Percentiles rank a stretch among this genome's conserved stretches.
Conservation (phyloP, 2,888 invertebrate species). For the Dicranocentrus wangi region DNA sequence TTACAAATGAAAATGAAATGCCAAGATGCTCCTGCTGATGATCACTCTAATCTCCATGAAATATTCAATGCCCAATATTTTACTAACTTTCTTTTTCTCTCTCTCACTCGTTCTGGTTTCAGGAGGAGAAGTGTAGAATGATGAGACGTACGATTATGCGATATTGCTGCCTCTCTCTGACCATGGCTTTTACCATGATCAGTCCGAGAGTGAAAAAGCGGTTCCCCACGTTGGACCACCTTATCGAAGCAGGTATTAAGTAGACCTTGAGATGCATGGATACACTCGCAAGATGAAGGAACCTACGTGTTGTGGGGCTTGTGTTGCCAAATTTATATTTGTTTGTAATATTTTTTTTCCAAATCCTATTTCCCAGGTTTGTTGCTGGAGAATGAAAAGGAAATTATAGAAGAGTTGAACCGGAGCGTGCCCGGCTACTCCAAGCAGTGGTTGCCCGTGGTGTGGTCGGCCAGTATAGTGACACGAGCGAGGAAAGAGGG, state of each 20-base stretch:
- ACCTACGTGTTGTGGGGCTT: too few species aligned
- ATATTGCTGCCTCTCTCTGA: slow-evolving; percentile 88
- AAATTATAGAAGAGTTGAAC: slow-evolving; percentile 78
- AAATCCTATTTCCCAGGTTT: slow-evolving; percentile 78
- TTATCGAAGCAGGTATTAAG: slow-evolving; percentile 85
- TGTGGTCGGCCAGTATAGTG: slow-evolving; percentile 93
- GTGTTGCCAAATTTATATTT: too few species aligned
- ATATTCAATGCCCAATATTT: slow-evolving; percentile 7
- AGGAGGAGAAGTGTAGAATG: slow-evolving; percentile 86
- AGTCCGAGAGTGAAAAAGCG: slow-evolving; percentile 91
- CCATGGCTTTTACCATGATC: slow-evolving; percentile 89
- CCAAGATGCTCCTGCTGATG: neutral
- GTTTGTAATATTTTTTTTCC: too few species aligned
- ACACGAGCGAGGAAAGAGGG: slow-evolving; percentile 92
- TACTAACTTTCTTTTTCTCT: neutral
- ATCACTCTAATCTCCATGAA: neutral
- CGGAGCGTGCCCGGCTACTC: slow-evolving; percentile 87
- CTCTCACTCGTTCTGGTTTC: slow-evolving; percentile 31
- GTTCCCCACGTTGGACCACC: slow-evolving; percentile 87
- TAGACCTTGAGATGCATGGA: too few species aligned
- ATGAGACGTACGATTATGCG: slow-evolving; percentile 89
- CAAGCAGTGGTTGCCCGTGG: slow-evolving; percentile 92
- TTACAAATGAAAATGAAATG: neutral
- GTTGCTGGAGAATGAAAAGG: slow-evolving; percentile 86
- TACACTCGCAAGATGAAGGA: too few species aligned